phyloP scores from a whole-genome alignment of 2,113 vertebrate species.

The Geococcyx californianus region DNA sequence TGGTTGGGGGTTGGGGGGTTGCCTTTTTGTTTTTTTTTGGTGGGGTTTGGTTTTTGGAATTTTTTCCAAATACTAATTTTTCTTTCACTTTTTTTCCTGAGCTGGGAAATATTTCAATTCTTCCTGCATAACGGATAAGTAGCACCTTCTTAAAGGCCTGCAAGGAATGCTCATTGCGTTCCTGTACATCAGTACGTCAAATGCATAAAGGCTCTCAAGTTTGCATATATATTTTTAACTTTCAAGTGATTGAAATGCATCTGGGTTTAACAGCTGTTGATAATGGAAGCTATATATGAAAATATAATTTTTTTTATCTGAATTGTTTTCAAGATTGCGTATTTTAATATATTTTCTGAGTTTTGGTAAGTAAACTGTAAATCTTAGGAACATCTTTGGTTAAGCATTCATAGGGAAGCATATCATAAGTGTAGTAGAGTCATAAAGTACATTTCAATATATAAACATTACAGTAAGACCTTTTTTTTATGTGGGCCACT shows the following conservation, averaged over 20 bases:
- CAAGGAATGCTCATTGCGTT: neutral
- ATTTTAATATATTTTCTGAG: neutral
- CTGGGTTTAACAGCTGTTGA: neutral
- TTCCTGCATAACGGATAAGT: neutral
- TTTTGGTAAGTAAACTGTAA: neutral
- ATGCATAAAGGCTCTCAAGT: neutral
- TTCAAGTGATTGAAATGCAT: neutral
- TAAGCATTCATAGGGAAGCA: neutral
- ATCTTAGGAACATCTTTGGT: conserved; percentile 18
- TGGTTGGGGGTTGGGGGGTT: no score
- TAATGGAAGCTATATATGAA: neutral
- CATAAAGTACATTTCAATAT: neutral
- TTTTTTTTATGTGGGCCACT: neutral
- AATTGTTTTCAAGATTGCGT: neutral
- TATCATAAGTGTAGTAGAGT: neutral
- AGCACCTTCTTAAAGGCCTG: neutral
- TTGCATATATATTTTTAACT: neutral
- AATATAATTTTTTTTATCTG: neutral
- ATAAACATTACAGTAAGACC: neutral
- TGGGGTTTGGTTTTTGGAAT: no score
- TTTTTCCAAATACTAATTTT: neutral
- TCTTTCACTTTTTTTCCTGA: neutral
- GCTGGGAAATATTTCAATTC: neutral
- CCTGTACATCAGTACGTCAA: neutral
- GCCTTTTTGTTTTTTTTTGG: no score